Evolutionary conservation across 2,888 invertebrate genomes (phyloP).

Genomic region (Latrodectus hesperus): DNA sequence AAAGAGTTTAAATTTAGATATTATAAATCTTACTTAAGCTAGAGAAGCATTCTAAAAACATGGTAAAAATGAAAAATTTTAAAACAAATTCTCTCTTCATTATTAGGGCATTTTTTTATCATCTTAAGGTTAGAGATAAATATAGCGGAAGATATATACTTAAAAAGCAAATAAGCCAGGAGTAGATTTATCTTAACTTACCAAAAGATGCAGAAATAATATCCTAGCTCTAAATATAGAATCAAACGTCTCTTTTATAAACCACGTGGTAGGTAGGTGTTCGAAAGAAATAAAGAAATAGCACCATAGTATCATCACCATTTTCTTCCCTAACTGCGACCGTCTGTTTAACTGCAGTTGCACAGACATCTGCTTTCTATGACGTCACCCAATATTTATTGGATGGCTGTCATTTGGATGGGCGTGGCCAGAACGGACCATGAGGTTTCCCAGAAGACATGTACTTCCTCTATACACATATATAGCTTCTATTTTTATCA

Average conservation of each 20-base stretch:
- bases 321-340: conserved; percentile 47
- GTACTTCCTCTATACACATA: conserved; percentile 44
- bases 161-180: too few species aligned
- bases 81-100: too few species aligned
- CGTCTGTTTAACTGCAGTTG: conserved; percentile 46
- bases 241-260: conserved; percentile 14
- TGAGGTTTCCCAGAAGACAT: conserved; percentile 60
- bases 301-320: conserved; percentile 20
- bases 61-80: too few species aligned
- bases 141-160: too few species aligned
- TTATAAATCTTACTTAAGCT: too few species aligned
- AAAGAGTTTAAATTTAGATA: too few species aligned
- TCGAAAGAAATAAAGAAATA: conserved; percentile 23
- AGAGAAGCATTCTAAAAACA: too few species aligned
- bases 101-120: too few species aligned
- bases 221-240: conserved; percentile 36
- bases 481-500: conserved; percentile 40
- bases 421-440: conserved; percentile 61
- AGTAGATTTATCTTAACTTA: neutral
- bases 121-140: too few species aligned
- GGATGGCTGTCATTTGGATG: conserved; percentile 64
- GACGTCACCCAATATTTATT: conserved; percentile 66
- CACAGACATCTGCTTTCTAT: conserved; percentile 64
- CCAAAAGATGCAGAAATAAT: neutral
- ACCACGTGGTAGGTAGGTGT: conserved; percentile 42